Base-by-base conservation (phyloP, 2,888 invertebrate genomes). In the Dasypogon diadema region DNA sequence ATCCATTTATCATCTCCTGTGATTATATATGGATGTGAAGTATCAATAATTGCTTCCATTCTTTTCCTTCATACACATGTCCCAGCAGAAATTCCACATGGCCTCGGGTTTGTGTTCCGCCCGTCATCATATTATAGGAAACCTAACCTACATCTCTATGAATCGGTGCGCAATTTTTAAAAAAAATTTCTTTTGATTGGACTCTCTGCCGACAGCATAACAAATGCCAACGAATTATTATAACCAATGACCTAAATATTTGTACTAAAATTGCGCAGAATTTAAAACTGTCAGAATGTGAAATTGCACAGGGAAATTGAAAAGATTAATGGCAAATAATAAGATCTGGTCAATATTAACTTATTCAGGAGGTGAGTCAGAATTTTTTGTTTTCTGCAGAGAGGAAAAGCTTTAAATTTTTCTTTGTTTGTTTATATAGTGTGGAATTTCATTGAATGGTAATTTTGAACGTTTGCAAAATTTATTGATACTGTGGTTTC, bases 221-320 rank as follows among this genome's bases (percentile, higher is more conserved):
- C 37, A 10, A 37, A 8, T 37, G 37, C 37, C 10, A n/a, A 10
- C 37, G 37, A 37, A 16, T 6, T 48, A 16, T 48, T 48, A 48
- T 3, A 48, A 6, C 12, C 65, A 18, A 24, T 65, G 65, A 65
- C 65, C 65, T 10, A 65, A 65, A 46, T 65, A 65, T 65, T 65
- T 65, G 21, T 16, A 65, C 37, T 30, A 8, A 30, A 30, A 30
- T 21, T 63, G 63, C 60, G 63, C 21, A 63, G 42, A 63, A 63
- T 30, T 60, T 60, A 18, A 26, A 26, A 34, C 60, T 63, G 34
- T 21, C 18, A n/a, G n/a, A n/a, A n/a, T n/a, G 42, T 5, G 4
- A n/a, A 65, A 65, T 46, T 65, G 24, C 14, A 18, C 14, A 24
- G 56, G 24, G 16, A n/a, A 21, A 34, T 60, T 65, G 18, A 46